Conservation (phyloP, 2,797 vertebrate species). For the Lagodon rhomboides region DNA sequence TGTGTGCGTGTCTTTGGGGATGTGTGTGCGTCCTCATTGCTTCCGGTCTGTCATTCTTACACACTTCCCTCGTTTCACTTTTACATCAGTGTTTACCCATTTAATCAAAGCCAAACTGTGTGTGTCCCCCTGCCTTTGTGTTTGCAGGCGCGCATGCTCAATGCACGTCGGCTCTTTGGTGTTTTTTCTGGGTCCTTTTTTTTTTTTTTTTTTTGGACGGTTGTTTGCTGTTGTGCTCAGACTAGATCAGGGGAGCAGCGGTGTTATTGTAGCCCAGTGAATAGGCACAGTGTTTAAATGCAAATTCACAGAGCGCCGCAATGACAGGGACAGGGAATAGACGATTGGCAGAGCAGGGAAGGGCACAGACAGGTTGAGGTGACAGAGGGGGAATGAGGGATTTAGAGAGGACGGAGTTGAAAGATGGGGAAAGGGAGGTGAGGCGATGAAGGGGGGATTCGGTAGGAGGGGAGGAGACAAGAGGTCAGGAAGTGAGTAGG, state of each 20-base stretch:
- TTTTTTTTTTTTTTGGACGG: constrained; percentile 16
- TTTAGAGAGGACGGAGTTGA: constrained; percentile 49
- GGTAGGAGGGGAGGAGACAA: constrained; percentile 39
- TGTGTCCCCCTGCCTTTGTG: constrained; percentile 32
- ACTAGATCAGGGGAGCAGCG: constrained; percentile 63
- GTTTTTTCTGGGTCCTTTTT: too few species aligned
- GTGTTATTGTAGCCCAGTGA: constrained; percentile 74
- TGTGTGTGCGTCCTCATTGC: constrained; percentile 37
- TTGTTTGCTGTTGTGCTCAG: constrained; percentile 78
- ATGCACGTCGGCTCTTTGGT: constrained; percentile 20
- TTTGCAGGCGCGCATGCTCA: constrained; percentile 13
- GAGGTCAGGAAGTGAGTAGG: constrained; percentile 52
- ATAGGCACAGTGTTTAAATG: constrained; percentile 75
- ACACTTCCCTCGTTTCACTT: constrained; percentile 52
- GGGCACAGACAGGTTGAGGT: constrained; percentile 66
- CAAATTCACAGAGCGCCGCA: constrained; percentile 66
- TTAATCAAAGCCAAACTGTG: constrained; percentile 62
- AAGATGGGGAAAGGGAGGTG: constrained; percentile 54
- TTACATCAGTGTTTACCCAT: constrained; percentile 72
- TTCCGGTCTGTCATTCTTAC: constrained; percentile 51
- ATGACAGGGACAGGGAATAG: constrained; percentile 54
- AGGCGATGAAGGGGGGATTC: constrained; percentile 43
- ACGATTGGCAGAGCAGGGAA: constrained; percentile 58
- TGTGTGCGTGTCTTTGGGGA: constrained; percentile 23
- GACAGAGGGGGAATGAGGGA: constrained; percentile 62